phyloP scores from a whole-genome alignment of 2,888 invertebrate species.

The Harpagoxenus sublaevis region DNA sequence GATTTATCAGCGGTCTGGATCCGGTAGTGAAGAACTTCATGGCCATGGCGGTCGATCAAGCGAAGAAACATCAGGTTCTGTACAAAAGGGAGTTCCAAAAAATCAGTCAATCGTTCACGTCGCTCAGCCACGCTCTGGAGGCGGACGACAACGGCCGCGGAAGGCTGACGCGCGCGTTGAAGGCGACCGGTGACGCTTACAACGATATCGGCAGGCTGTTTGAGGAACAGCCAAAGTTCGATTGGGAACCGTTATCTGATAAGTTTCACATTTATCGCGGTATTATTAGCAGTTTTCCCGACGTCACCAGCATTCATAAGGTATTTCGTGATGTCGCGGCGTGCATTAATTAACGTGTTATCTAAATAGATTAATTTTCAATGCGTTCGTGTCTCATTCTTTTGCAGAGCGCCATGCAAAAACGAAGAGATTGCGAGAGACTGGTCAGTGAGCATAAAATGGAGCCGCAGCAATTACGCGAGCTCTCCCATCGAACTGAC shows the following conservation, averaged over 20 bases:
- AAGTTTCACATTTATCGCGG: slow-evolving; percentile 98
- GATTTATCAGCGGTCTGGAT: slow-evolving; percentile 94
- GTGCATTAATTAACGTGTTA: background rate
- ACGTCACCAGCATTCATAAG: slow-evolving; percentile 95
- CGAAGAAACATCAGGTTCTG: slow-evolving; percentile 94
- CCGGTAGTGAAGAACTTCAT: slow-evolving; percentile 94
- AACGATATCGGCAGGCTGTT: slow-evolving; percentile 95
- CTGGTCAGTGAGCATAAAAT: slow-evolving; percentile 93
- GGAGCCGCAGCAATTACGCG: slow-evolving; percentile 92
- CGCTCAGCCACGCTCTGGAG: slow-evolving; percentile 94
- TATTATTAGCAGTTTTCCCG: slow-evolving; percentile 95
- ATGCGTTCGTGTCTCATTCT: background rate
- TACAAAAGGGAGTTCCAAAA: slow-evolving; percentile 97
- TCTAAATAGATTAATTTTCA: background rate
- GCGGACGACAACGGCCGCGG: slow-evolving; percentile 89
- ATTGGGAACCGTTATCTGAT: slow-evolving; percentile 97
- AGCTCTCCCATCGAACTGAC: slow-evolving; percentile 94
- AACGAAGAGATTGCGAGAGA: slow-evolving; percentile 95
- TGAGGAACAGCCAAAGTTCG: slow-evolving; percentile 95
- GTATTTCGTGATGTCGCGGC: slow-evolving; percentile 83
- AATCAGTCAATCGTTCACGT: slow-evolving; percentile 95
- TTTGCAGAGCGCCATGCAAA: slow-evolving; percentile 91
- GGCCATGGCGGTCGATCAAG: slow-evolving; percentile 93
- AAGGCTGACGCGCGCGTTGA: slow-evolving; percentile 92
- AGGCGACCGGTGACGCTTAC: slow-evolving; percentile 95